Percentiles rank a stretch among this genome's conserved stretches.
These are phyloP conservation scores for Clarias macrocephalus DNA, from an alignment of 2,113 vertebrate species.

Conservation along the genomic window DNA sequence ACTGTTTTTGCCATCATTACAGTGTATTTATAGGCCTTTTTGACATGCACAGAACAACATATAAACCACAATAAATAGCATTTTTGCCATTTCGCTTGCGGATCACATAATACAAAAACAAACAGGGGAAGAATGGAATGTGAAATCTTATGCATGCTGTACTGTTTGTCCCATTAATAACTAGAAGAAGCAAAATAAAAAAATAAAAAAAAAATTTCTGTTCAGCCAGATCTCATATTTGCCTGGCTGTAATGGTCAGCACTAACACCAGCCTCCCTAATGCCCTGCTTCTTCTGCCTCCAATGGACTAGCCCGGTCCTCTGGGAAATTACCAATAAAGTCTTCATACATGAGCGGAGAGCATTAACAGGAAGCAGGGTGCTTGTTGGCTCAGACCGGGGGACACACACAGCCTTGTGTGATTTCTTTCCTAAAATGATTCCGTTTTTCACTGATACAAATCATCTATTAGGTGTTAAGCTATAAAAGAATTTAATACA, in stretches of 20 bases:
- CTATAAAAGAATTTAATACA: background rate
- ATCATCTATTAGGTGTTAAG: constrained; percentile 4
- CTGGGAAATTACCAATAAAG: constrained; percentile 52
- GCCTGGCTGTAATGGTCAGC: constrained; percentile 11
- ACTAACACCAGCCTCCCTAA: constrained; percentile 9
- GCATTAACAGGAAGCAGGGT: constrained; percentile 25
- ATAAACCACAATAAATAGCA: background rate
- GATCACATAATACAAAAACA: background rate
- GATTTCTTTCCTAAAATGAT: constrained; percentile 11
- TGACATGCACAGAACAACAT: background rate
- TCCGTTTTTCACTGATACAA: background rate
- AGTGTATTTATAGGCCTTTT: background rate
- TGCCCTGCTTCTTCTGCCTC: constrained; percentile 9
- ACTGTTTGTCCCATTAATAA: background rate
- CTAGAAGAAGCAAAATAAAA: background rate
- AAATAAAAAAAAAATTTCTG: background rate
- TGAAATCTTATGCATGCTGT: background rate
- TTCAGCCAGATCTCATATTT: constrained; percentile 4
- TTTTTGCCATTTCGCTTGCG: background rate
- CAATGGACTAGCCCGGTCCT: constrained; percentile 32
- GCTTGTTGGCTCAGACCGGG: background rate
- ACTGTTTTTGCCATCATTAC: background rate
- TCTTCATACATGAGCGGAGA: constrained; percentile 34
- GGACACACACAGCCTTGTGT: background rate
- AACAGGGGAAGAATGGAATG: background rate